Evolutionary conservation across 2,113 vertebrate species (phyloP), one percentile per base, ranked within the genome.

Genomic region (Nibea coibor): DNA sequence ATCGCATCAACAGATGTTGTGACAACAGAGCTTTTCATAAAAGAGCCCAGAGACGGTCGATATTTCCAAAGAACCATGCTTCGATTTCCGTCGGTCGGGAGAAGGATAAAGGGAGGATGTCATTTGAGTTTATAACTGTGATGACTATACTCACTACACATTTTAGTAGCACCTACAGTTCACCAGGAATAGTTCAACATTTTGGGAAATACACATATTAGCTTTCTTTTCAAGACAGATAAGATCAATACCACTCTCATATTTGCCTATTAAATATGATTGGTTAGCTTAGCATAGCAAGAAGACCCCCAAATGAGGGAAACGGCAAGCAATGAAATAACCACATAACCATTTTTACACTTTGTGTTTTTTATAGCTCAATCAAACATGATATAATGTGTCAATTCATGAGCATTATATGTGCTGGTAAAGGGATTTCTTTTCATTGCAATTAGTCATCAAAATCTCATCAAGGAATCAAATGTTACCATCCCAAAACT

Each of bases 11-110:
- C 86, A 91, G 86, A 90, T 88, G 90, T 90, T 89, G 75, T 91
- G 89, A 91, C 90, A 91, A 86, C 83, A 75, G 54, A 83, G 83
- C 85, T 85, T 91, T 92, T 92, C 88, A 84, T 90, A 83, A 90
- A 89, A 88, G 75, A 88, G 57, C 79, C 80, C 74, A 45, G 72
- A 74, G 72, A 62, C 43, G 71, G 80, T 93, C 89, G 67, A 93
- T 94, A 82, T 28, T 81, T 63, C 85, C 71, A 63, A 63, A 75
- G 70, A 90, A 77, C 57, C 11, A 4, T 0, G 76, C 83, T 88
- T 90, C 66, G 68, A 88, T 90, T 85, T 80, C 63, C 31, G 20
- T 51, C 75, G 1, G 65, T 45, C 11, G 64, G 65, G 20, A 59
- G 51, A 65, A 80, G 78, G 84, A 85, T 83, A 80, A 82, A 87